Evolutionary conservation across 2,113 vertebrate species (phyloP).

Genomic region (Glaucidium brasilianum): DNA sequence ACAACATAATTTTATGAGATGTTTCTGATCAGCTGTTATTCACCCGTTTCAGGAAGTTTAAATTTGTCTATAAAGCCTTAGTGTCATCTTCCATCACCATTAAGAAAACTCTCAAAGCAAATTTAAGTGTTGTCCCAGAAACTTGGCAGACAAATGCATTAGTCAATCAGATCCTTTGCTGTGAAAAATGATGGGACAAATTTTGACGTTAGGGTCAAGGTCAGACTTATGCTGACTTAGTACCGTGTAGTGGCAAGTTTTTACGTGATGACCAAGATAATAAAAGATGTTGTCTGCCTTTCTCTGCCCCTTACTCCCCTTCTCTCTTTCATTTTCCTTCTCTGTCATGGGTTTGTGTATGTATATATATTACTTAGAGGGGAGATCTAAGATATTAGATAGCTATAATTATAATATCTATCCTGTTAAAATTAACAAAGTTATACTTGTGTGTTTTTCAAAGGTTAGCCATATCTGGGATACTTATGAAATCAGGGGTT

Average conservation of each 20-base stretch:
- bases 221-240: background rate
- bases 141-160: background rate
- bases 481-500: background rate
- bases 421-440: background rate
- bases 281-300: background rate
- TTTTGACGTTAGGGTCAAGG: background rate
- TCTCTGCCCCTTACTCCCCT: background rate
- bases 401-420: background rate
- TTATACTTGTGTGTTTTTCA: background rate
- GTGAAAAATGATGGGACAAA: background rate
- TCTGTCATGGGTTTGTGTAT: background rate
- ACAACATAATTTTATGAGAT: background rate
- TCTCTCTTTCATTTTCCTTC: background rate
- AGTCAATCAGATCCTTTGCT: background rate
- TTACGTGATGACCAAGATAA: background rate
- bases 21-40: background rate
- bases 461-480: background rate
- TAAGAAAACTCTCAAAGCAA: constrained; percentile 3
- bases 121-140: background rate
- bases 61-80: background rate
- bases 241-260: background rate
- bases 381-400: background rate
- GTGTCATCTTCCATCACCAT: constrained; percentile 27
- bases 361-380: background rate
- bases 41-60: constrained; percentile 20